Conservation (phyloP, 2,113 vertebrate species). For the Emydocephalus ijimae region DNA sequence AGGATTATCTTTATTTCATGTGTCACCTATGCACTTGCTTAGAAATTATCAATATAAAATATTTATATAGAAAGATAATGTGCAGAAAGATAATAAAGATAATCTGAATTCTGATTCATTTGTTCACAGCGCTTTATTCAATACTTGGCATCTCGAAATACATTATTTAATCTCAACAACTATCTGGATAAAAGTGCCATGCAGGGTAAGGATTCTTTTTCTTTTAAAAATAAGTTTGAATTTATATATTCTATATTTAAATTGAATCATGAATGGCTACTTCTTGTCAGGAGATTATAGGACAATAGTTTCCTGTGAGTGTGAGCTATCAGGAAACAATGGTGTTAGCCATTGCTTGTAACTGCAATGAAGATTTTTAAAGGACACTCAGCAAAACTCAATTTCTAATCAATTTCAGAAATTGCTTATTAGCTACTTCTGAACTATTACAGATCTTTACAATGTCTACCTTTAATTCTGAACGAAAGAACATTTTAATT, state of each 20-base stretch:
- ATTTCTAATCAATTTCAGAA: background rate
- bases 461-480: background rate
- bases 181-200: slow-evolving; percentile 92
- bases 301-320: background rate
- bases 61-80: background rate
- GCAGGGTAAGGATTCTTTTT: slow-evolving; percentile 78
- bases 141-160: slow-evolving; percentile 91
- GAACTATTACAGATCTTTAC: background rate
- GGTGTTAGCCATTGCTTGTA: background rate
- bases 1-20: background rate
- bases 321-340: background rate
- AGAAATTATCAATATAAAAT: background rate
- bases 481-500: background rate
- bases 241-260: background rate
- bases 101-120: slow-evolving; percentile 37
- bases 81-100: background rate
- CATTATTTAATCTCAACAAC: slow-evolving; percentile 94
- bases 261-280: background rate
- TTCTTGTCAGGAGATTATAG: background rate
- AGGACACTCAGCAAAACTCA: background rate
- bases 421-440: background rate
- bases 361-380: background rate
- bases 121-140: slow-evolving; percentile 86
- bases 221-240: slow-evolving; percentile 7
- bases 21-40: background rate